Percentiles rank a stretch among this genome's conserved stretches.
phyloP scores from a whole-genome alignment of 92 coral and sea anemone genomes.

The Epizoanthus stellaris region DNA sequence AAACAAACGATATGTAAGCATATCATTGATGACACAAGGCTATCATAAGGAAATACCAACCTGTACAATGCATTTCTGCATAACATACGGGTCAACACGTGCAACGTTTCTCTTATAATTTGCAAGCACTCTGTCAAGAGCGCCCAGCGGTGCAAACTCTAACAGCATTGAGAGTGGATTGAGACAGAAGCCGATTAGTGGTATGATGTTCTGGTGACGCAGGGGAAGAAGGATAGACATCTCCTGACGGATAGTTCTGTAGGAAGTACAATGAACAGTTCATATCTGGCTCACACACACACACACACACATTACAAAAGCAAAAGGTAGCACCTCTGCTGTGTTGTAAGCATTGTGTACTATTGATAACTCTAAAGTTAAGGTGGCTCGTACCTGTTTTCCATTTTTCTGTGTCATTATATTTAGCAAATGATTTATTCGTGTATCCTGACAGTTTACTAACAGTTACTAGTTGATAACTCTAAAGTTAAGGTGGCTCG shows the following conservation, averaged over 20 bases:
- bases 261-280: background rate
- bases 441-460: too few relatives aligned
- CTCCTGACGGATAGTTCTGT: slow-evolving; percentile 96
- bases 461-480: too few relatives aligned
- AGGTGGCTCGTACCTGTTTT: too few relatives aligned
- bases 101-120: slow-evolving; percentile 89
- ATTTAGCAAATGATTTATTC: too few relatives aligned
- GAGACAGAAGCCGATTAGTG: slow-evolving; percentile 90
- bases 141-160: slow-evolving; percentile 95
- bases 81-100: slow-evolving; percentile 86
- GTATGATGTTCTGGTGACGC: slow-evolving; percentile 87
- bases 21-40: background rate
- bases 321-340: too few relatives aligned
- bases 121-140: slow-evolving; percentile 86
- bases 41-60: slow-evolving; percentile 25
- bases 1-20: background rate
- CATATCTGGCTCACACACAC: background rate
- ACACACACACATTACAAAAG: too few relatives aligned
- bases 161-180: slow-evolving; percentile 92
- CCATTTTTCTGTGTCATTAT: too few relatives aligned
- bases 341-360: too few relatives aligned
- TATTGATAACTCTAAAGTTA: too few relatives aligned
- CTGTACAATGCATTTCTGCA: slow-evolving; percentile 97
- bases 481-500: too few relatives aligned
- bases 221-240: slow-evolving; percentile 88